These are phyloP conservation scores for Coregonus clupeaformis DNA, from an alignment of 2,113 vertebrate genomes.

Conservation along the genomic window DNA sequence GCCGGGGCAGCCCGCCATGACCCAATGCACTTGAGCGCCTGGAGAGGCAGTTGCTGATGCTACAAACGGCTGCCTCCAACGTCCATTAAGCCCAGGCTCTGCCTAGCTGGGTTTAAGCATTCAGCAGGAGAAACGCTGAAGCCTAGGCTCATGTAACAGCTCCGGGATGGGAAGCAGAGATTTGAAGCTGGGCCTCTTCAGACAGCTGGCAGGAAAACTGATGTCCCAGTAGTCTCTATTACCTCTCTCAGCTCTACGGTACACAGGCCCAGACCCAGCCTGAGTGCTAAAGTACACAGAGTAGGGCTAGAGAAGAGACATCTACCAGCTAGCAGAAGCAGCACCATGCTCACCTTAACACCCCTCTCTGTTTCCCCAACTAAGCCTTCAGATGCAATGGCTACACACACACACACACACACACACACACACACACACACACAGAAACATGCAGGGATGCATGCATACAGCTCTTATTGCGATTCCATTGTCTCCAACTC, in stretches of 20 bases:
- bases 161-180: slow-evolving; percentile 29
- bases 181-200: slow-evolving; percentile 44
- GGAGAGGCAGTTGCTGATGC: slow-evolving; percentile 53
- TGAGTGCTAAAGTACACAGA: slow-evolving; percentile 7
- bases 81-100: slow-evolving; percentile 48
- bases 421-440: not conserved
- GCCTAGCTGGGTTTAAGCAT: slow-evolving; percentile 37
- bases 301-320: slow-evolving; percentile 7
- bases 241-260: slow-evolving; percentile 34
- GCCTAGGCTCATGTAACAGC: slow-evolving; percentile 18
- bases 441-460: not conserved
- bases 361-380: not conserved
- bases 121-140: slow-evolving; percentile 33
- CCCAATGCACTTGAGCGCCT: slow-evolving; percentile 57
- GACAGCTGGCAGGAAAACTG: slow-evolving; percentile 56
- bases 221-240: slow-evolving; percentile 61
- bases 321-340: not conserved
- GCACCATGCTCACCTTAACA: not conserved
- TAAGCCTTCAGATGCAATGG: not conserved
- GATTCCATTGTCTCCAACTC: not conserved
- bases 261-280: slow-evolving; percentile 27
- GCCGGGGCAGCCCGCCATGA: slow-evolving; percentile 56
- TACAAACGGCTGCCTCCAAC: slow-evolving; percentile 49
- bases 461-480: not conserved
- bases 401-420: too few relatives aligned